Conservation (phyloP, 2,888 invertebrate genomes). For the Drosophila peninsularis region DNA sequence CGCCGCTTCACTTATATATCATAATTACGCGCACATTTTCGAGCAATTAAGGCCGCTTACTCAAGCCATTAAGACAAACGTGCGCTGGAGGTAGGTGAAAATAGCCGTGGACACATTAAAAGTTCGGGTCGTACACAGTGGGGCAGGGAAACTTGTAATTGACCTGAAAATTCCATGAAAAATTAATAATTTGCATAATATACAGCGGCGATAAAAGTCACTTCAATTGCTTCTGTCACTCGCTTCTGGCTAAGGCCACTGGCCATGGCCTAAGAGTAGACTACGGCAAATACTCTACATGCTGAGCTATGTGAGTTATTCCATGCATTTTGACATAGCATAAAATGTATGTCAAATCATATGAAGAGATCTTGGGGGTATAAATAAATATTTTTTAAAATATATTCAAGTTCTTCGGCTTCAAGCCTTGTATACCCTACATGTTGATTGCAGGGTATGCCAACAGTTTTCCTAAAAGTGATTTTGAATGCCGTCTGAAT, state of each 20-base stretch:
- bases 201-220: constrained; percentile 14
- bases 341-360: background rate
- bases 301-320: background rate
- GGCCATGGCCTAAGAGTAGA: constrained; percentile 5
- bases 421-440: background rate
- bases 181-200: constrained; percentile 81
- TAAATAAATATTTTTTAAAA: too few species aligned
- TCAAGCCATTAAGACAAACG: constrained; percentile 41
- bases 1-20: constrained; percentile 27
- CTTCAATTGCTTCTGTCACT: constrained; percentile 30
- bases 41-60: constrained; percentile 63
- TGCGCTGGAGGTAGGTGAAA: constrained; percentile 23
- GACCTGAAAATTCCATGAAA: constrained; percentile 80
- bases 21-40: constrained; percentile 71
- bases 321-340: too few species aligned
- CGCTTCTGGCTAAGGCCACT: constrained; percentile 14
- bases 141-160: constrained; percentile 66
- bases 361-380: background rate
- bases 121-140: constrained; percentile 25
- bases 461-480: constrained; percentile 22
- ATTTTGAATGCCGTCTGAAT: constrained; percentile 28
- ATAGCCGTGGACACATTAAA: constrained; percentile 20
- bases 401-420: too few species aligned
- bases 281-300: constrained; percentile 5
- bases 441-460: constrained; percentile 14